Base-by-base conservation (phyloP, 2,888 invertebrate genomes). In the Tipula lateralis region DNA sequence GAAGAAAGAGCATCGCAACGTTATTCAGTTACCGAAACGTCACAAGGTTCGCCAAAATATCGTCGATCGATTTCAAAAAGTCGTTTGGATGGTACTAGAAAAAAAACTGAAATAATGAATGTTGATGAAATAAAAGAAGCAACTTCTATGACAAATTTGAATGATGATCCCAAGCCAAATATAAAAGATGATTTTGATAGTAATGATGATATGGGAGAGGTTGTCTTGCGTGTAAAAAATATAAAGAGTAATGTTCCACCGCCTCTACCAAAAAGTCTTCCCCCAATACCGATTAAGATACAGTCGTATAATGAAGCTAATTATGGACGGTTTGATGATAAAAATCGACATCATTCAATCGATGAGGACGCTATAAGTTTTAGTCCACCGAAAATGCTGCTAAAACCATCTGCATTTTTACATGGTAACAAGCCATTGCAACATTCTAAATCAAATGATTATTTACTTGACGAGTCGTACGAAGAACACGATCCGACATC, bases 241-340 rank as follows among this genome's bases (percentile, higher is more conserved):
- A 16, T 7, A 12, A 50, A 36, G 2, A 36, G 34, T 81, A 32
- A 16, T 12, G 32, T 81, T 19, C 30, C 85, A n/a, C 86, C 86
- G 30, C 85, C 86, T 2, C 32, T 86, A 83, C 86, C 86, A 9
- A 82, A 84, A 83, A 84, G 84, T 84, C 66, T 85, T 16, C 85
- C 85, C 3, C 86, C 86, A 4, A 0, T 44, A 9, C 84, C 44
- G 30, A 83, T 39, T 12, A 19, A 36, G 3, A 44, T 30, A 44
- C 84, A 84, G 12, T 29, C 29, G 5, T 30, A 84, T n/a, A 29
- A 36, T n/a, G 36, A 82, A 16, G 29, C n/a, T 7, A 82, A 82
- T 82, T 32, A 29, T 7, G 32, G 30, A 12, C 6, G 50, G 9
- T 84, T n/a, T 34, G 80, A 81, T 24, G 30, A 82, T 29, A 30